phyloP scores from a whole-genome alignment of 2,113 vertebrate species.

The Alouatta palliata region DNA sequence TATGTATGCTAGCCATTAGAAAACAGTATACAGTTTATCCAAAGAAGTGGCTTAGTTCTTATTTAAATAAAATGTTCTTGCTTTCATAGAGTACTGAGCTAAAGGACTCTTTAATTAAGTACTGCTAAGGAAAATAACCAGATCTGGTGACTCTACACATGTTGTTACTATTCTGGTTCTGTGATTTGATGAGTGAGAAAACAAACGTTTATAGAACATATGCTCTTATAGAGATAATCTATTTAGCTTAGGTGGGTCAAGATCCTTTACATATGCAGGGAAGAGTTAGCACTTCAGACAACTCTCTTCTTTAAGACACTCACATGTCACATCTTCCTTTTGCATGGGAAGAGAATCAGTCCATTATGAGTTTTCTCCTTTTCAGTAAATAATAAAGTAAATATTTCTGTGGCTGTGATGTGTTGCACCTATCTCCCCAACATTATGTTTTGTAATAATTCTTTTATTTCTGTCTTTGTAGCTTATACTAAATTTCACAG shows the following conservation, averaged over 20 bases:
- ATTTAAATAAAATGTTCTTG: constrained; percentile 15
- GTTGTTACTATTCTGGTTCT: not conserved
- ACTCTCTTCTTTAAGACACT: not conserved
- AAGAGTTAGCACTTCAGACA: not conserved
- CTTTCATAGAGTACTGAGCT: not conserved
- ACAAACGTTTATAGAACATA: not conserved
- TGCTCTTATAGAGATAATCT: not conserved
- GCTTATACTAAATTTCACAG: not conserved
- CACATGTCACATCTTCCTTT: not conserved
- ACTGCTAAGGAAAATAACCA: not conserved
- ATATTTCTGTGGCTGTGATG: not conserved
- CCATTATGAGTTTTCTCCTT: not conserved
- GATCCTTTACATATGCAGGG: not conserved
- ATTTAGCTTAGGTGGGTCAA: not conserved
- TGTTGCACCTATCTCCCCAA: not conserved
- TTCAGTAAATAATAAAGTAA: constrained; percentile 17
- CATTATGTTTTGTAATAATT: constrained; percentile 18
- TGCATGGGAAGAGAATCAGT: not conserved
- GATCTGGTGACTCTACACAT: not conserved
- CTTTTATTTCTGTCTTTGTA: constrained; percentile 12
- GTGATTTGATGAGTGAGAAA: not conserved
- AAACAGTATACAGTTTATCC: not conserved
- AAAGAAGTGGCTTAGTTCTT: not conserved
- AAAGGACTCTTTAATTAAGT: not conserved
- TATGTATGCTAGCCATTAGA: not conserved